phyloP scores from a whole-genome alignment of 2,113 vertebrate genomes.

The Noctilio leporinus region DNA sequence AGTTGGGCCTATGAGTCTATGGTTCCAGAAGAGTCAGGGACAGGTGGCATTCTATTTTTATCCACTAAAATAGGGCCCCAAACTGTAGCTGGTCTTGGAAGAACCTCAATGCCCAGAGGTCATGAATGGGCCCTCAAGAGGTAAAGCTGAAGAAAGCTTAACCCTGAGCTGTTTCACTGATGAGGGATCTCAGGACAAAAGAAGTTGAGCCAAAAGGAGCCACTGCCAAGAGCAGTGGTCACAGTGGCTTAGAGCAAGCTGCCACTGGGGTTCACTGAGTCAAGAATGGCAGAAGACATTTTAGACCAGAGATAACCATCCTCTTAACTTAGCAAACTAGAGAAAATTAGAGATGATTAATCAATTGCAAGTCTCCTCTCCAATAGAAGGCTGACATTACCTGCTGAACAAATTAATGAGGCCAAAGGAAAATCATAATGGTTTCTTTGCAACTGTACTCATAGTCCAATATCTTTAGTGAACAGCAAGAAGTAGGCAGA shows the following conservation, averaged over 20 bases:
- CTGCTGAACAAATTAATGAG: neutral
- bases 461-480: neutral
- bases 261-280: neutral
- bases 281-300: neutral
- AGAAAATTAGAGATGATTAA: neutral
- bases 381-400: neutral
- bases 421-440: neutral
- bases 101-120: neutral
- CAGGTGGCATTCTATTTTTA: neutral
- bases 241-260: neutral
- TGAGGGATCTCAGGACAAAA: neutral
- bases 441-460: neutral
- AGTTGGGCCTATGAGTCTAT: neutral
- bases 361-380: neutral
- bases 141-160: neutral
- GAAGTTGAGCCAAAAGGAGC: neutral
- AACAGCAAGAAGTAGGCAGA: neutral
- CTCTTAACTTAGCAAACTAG: neutral
- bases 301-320: neutral
- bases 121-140: neutral
- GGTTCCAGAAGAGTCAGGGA: neutral
- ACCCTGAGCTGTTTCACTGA: neutral
- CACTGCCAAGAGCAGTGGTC: neutral
- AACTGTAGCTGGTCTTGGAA: neutral
- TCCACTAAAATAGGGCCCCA: neutral